Conservation (phyloP, 1,140 invertebrate genomes). For the Procambarus clarkii region DNA sequence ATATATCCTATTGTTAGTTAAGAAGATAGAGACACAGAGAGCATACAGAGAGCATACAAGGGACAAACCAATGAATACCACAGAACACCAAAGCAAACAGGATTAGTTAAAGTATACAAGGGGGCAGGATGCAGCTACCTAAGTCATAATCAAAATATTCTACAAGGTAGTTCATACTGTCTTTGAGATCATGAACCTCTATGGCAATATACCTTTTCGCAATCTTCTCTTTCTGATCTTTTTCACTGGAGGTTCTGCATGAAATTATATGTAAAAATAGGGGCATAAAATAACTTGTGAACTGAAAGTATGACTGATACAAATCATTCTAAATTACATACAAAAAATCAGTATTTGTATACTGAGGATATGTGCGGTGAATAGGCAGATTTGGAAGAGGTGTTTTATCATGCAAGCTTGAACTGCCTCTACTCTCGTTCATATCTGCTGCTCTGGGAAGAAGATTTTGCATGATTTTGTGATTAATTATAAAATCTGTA, state of each 20-base stretch:
- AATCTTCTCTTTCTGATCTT: constrained; percentile 33
- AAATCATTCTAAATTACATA: neutral
- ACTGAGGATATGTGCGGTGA: neutral
- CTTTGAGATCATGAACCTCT: neutral
- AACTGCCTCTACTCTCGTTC: neutral
- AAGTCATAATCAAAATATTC: neutral
- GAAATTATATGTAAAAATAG: constrained; percentile 38
- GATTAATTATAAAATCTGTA: neutral
- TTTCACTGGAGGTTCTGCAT: constrained; percentile 59
- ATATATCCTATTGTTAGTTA: neutral
- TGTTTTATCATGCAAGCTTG: neutral
- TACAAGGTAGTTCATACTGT: constrained; percentile 1
- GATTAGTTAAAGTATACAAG: neutral
- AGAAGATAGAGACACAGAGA: neutral
- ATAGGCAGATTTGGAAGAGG: neutral
- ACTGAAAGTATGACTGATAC: neutral
- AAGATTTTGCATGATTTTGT: neutral
- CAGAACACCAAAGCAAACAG: neutral
- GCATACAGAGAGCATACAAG: constrained; percentile 23
- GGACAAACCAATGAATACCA: constrained; percentile 19
- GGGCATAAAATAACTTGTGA: neutral
- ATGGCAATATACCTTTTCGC: constrained; percentile 39
- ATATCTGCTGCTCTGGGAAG: constrained; percentile 11
- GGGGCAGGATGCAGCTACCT: neutral
- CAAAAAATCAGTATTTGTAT: neutral